Evolutionary conservation across 2,797 vertebrate species (phyloP), one percentile per base, ranked within the genome.

Genomic region (Nyctibius grandis): DNA sequence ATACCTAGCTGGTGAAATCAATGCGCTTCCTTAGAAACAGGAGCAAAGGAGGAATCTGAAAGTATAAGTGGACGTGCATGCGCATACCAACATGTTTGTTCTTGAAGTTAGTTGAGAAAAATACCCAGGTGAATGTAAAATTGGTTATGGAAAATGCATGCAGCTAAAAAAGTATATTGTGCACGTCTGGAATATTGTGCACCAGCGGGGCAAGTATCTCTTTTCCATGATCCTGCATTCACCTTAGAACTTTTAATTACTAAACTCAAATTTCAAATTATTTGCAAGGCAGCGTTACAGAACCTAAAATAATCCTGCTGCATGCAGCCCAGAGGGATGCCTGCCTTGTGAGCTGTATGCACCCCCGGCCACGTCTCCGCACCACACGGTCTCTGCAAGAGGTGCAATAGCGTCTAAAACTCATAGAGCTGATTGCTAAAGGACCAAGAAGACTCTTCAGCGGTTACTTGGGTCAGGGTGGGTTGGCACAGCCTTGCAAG

Each of bases 271-370:
- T 85, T 47, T 73, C 12, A 25, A 28, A 18, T 54, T 85, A 14
- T 36, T 69, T 76, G 59, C 64, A 22, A 57, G 70, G 44, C 34
- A 57, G 38, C 5, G 38, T 36, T 70, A n/a, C 38, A 67, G 76
- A 36, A 42, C 5, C 5, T n/a, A 51, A 90, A 86, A 17, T 18
- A 48, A 75, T 42, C 57, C 34, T 72, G 29, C 61, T 57, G 33
- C 8, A 1, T 2, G 1, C 26, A 31, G 8, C 9, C 23, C 47
- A 47, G 48, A 4, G 4, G 72, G 45, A 51, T 4, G 1, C n/a
- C 45, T 51, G 63, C 53, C 33, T 50, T 9, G 31, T 1, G 16
- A 42, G 70, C 53, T 59, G 33, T 16, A 26, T 1, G 9, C 6
- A 2, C 26, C 20, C 51, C 50, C 2, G 3, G n/a, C 50, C 69